These are phyloP conservation scores for Nephila pilipes DNA, from an alignment of 1,140 invertebrate species.

Conservation along the genomic window DNA sequence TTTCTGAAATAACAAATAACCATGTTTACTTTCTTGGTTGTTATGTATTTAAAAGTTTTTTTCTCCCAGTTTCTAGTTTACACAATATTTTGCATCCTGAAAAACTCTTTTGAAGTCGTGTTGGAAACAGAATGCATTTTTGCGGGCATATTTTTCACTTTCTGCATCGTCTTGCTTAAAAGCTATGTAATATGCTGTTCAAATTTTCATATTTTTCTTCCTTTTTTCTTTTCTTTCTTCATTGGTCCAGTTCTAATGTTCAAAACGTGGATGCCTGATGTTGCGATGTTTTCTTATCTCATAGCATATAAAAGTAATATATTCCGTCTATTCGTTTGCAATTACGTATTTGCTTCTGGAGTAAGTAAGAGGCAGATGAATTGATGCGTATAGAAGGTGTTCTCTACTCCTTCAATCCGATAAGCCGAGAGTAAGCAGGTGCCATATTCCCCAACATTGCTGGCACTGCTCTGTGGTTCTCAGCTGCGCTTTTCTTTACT, in stretches of 20 bases:
- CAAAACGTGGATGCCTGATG: not conserved
- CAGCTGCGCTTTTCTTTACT: not conserved
- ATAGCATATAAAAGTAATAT: not conserved
- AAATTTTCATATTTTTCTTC: too few species aligned
- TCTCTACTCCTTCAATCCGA: conserved; percentile 36
- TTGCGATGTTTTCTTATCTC: not conserved
- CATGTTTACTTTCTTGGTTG: too few species aligned
- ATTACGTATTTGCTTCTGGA: conserved; percentile 12
- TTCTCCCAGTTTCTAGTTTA: too few species aligned
- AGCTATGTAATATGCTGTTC: too few species aligned
- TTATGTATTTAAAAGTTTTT: too few species aligned
- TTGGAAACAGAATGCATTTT: too few species aligned
- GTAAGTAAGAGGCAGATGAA: not conserved
- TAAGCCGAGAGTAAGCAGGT: conserved; percentile 60
- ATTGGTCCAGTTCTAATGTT: not conserved
- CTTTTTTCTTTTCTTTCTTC: not conserved
- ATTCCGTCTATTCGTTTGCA: not conserved
- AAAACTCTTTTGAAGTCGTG: too few species aligned
- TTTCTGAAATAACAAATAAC: too few species aligned
- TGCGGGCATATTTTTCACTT: too few species aligned
- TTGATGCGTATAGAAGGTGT: not conserved
- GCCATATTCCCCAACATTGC: conserved; percentile 52
- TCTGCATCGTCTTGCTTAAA: too few species aligned
- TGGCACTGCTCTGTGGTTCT: not conserved
- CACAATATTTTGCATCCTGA: too few species aligned